Conservation (phyloP, 2,888 invertebrate genomes). For the Saturnia japonica region DNA sequence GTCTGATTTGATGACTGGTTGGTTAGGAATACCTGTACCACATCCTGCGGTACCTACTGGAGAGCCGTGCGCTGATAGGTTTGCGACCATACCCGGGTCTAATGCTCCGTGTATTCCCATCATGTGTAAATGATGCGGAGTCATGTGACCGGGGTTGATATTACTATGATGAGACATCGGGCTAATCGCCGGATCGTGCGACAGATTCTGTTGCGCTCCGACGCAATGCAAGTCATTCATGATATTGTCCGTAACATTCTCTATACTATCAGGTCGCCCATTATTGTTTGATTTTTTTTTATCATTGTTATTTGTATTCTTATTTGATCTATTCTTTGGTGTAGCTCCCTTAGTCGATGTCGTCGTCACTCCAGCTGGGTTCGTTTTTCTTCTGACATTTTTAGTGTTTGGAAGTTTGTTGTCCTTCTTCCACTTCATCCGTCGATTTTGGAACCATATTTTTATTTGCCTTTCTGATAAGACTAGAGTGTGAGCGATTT, state of each 20-base stretch:
- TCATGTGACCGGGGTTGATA: slow-evolving; percentile 80
- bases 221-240: slow-evolving; percentile 83
- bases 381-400: slow-evolving; percentile 88
- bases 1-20: slow-evolving; percentile 90
- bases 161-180: slow-evolving; percentile 75
- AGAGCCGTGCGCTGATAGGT: slow-evolving; percentile 78
- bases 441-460: slow-evolving; percentile 93
- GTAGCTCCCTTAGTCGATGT: slow-evolving; percentile 79
- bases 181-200: slow-evolving; percentile 76
- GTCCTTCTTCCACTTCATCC: slow-evolving; percentile 90
- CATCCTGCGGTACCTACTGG: slow-evolving; percentile 78
- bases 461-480: slow-evolving; percentile 94
- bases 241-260: slow-evolving; percentile 84
- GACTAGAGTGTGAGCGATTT: slow-evolving; percentile 97
- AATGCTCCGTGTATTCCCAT: slow-evolving; percentile 74
- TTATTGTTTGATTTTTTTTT: slow-evolving; percentile 79
- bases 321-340: slow-evolving; percentile 86
- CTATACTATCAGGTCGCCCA: slow-evolving; percentile 84
- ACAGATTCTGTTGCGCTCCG: slow-evolving; percentile 74
- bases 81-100: slow-evolving; percentile 77
- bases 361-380: slow-evolving; percentile 86
- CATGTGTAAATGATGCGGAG: slow-evolving; percentile 77
- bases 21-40: slow-evolving; percentile 71
- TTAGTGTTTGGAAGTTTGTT: slow-evolving; percentile 94
- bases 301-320: slow-evolving; percentile 80